These are phyloP conservation scores for Archips xylosteana DNA, from an alignment of 2,888 invertebrate genomes.

Conservation along the genomic window DNA sequence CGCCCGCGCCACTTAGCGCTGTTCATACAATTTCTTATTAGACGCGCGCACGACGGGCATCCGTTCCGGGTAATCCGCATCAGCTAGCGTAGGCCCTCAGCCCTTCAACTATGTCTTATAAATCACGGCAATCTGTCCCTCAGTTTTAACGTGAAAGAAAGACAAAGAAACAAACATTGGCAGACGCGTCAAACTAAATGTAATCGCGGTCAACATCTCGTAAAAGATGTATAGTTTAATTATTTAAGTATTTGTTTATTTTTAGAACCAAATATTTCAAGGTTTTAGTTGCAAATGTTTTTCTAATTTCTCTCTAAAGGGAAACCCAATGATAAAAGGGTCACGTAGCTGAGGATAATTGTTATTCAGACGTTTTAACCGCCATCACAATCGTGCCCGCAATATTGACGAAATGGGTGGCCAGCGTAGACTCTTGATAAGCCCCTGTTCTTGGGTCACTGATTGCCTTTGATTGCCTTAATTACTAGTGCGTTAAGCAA, in stretches of 20 bases:
- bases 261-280: background rate
- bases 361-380: background rate
- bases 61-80: too few relatives aligned
- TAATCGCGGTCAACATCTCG: too few relatives aligned
- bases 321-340: background rate
- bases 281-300: background rate
- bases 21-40: too few relatives aligned
- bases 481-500: background rate
- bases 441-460: background rate
- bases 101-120: too few relatives aligned
- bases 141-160: too few relatives aligned
- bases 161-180: too few relatives aligned
- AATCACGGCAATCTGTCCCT: too few relatives aligned
- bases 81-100: too few relatives aligned
- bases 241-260: background rate
- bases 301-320: slow-evolving; percentile 7
- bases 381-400: slow-evolving; percentile 1
- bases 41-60: too few relatives aligned
- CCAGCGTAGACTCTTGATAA: background rate
- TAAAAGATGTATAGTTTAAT: too few relatives aligned
- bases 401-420: slow-evolving; percentile 14
- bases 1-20: too few relatives aligned
- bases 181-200: too few relatives aligned
- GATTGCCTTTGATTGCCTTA: slow-evolving; percentile 4
- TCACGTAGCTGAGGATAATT: slow-evolving; percentile 6